These are phyloP conservation scores for Sarcophaga subvicina DNA, from an alignment of 2,888 invertebrate genomes.

Conservation along the genomic window DNA sequence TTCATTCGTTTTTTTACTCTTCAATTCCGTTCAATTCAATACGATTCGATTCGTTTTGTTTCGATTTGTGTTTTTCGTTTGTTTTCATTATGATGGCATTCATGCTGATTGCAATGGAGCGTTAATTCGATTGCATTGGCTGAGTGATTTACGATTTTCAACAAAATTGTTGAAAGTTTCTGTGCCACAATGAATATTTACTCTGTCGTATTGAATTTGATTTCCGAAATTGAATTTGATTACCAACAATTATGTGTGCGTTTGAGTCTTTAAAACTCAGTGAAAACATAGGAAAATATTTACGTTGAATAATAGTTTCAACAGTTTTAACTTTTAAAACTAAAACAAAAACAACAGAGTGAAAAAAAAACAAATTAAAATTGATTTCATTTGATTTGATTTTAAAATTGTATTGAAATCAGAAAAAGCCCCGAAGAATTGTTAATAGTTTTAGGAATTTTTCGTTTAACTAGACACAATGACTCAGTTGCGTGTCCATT, in stretches of 20 bases:
- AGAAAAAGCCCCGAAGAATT: neutral
- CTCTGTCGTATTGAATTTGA: neutral
- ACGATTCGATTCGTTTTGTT: neutral
- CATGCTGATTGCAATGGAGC: conserved; percentile 68
- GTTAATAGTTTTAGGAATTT: conserved; percentile 10
- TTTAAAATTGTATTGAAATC: neutral
- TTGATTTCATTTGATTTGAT: conserved; percentile 4
- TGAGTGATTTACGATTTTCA: conserved; percentile 68
- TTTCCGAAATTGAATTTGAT: neutral
- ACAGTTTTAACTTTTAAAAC: conserved; percentile 16
- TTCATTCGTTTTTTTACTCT: conserved; percentile 30
- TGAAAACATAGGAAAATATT: conserved; percentile 1
- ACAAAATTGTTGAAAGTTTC: conserved; percentile 63
- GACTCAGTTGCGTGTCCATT: neutral
- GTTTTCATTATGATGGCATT: conserved; percentile 61
- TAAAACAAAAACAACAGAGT: no score
- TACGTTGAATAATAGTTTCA: conserved; percentile 26
- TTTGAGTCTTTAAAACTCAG: neutral
- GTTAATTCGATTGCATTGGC: conserved; percentile 68
- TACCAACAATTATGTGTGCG: neutral
- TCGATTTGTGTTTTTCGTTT: conserved; percentile 26
- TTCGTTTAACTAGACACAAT: conserved; percentile 24
- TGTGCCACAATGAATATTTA: conserved; percentile 56
- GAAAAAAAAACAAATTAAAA: neutral
- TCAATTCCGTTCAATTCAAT: neutral